Evolutionary conservation across 2,797 vertebrate species (phyloP).

Genomic region (Hapalemur alaotrensis): DNA sequence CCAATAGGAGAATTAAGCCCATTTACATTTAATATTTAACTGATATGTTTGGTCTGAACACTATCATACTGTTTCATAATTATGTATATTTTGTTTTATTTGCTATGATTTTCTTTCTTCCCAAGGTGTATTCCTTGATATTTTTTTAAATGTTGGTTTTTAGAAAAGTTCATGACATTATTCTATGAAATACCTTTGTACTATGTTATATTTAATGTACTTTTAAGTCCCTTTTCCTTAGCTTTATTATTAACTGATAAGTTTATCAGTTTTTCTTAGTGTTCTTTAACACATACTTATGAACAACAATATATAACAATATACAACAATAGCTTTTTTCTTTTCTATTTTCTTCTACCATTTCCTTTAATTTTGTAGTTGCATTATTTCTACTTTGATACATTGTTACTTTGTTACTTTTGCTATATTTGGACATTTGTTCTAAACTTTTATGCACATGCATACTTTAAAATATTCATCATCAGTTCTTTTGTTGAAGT

Average conservation of each 20-base stretch:
- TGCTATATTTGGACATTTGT: background rate
- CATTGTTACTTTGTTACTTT: background rate
- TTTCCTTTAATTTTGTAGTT: background rate
- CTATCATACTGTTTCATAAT: background rate
- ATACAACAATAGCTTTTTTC: background rate
- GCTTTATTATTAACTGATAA: background rate
- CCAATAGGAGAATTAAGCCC: background rate
- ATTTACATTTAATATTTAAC: background rate
- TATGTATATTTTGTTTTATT: background rate
- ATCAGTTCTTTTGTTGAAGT: background rate
- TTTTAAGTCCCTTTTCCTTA: background rate
- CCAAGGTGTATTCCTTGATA: background rate
- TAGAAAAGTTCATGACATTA: background rate
- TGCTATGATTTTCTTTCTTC: background rate
- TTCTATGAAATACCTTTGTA: background rate
- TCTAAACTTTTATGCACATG: background rate
- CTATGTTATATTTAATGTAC: background rate
- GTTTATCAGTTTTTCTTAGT: background rate
- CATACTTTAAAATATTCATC: background rate
- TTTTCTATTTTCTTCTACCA: background rate
- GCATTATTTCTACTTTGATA: background rate
- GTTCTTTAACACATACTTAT: background rate
- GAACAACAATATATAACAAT: no score
- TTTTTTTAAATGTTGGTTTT: background rate
- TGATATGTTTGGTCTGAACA: background rate